Conservation (phyloP, 2,797 vertebrate genomes). For the Chrosomus eos region DNA sequence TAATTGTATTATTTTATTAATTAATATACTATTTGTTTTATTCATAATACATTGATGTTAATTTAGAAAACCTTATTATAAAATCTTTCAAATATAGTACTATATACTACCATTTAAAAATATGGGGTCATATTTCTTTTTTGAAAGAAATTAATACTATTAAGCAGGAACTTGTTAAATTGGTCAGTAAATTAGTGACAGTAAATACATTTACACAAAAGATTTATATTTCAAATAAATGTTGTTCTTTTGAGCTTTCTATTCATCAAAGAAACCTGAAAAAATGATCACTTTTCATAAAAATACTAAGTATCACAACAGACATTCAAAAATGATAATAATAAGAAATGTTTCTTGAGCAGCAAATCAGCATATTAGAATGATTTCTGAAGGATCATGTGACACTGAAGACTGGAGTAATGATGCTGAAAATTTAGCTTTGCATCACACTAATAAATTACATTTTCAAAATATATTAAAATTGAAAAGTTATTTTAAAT, state of each 20-base stretch:
- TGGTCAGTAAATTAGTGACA: not conserved
- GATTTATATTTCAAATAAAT: not conserved
- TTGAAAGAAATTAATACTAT: not conserved
- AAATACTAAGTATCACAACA: not conserved
- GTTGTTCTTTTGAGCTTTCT: not conserved
- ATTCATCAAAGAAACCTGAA: not conserved
- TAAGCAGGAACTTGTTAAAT: not conserved
- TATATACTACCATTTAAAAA: not conserved
- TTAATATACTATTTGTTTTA: not conserved
- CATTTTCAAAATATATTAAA: not conserved
- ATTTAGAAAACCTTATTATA: too few species aligned
- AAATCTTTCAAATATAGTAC: not conserved
- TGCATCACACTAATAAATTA: not conserved
- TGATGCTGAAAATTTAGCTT: not conserved
- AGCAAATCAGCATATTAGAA: not conserved
- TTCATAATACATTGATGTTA: not conserved
- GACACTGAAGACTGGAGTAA: not conserved
- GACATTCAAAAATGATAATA: not conserved
- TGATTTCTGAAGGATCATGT: not conserved
- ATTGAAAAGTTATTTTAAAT: not conserved
- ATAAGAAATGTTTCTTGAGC: not conserved
- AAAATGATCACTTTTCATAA: not conserved
- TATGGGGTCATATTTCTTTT: not conserved
- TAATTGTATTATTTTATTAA: not conserved
- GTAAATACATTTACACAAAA: not conserved